These are phyloP conservation scores for Callyntrura sp. DNA, from an alignment of 2,888 invertebrate genomes.

Conservation along the genomic window DNA sequence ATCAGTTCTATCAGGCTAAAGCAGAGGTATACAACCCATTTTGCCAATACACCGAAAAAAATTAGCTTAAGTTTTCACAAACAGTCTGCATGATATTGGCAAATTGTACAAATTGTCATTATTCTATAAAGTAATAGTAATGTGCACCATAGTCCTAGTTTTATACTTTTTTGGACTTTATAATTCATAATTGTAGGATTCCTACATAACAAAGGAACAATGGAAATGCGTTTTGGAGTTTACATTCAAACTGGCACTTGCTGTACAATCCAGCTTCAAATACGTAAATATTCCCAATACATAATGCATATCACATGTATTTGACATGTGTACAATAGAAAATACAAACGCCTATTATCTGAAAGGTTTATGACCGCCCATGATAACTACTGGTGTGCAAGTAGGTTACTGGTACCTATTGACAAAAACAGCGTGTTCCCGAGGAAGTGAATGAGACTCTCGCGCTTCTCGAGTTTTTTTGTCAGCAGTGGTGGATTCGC, in stretches of 20 bases:
- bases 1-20: too few species aligned
- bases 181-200: too few species aligned
- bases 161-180: too few species aligned
- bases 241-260: constrained; percentile 14
- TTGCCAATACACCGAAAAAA: too few species aligned
- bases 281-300: neutral
- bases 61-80: too few species aligned
- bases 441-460: neutral
- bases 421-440: constrained; percentile 48
- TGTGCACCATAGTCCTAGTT: too few species aligned
- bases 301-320: neutral
- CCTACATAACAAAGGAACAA: neutral
- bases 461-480: neutral
- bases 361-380: constrained; percentile 56
- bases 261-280: constrained; percentile 5
- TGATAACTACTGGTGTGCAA: constrained; percentile 53
- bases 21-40: too few species aligned
- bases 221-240: neutral
- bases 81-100: too few species aligned
- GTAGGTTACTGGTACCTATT: constrained; percentile 67
- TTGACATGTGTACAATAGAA: constrained; percentile 18
- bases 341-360: neutral
- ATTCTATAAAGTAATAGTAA: too few species aligned
- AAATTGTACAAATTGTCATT: too few species aligned
- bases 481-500: neutral